phyloP scores from a whole-genome alignment of 2,888 invertebrate species.

The Pteria penguin region DNA sequence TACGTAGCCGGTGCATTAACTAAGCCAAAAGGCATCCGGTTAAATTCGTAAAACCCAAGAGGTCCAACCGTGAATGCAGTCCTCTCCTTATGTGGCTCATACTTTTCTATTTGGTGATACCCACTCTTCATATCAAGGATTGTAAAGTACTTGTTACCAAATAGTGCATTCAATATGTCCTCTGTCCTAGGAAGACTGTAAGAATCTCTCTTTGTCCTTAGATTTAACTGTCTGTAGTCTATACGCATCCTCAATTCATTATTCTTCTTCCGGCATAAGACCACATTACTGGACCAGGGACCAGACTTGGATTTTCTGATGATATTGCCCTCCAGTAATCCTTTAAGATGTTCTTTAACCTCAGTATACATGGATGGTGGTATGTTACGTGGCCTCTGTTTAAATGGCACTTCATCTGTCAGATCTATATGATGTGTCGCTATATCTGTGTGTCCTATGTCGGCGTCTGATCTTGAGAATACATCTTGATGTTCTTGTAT shows the following conservation, averaged over 20 bases:
- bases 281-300: slow-evolving; percentile 3
- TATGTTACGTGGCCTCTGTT: too few species aligned
- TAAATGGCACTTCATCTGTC: slow-evolving; percentile 5
- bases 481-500: too few species aligned
- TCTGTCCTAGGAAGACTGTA: slow-evolving; percentile 8
- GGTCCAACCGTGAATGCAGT: slow-evolving; percentile 26
- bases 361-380: too few species aligned
- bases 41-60: too few species aligned
- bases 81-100: slow-evolving; percentile 8
- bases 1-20: neutral
- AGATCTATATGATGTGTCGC: slow-evolving; percentile 6
- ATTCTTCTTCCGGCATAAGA: neutral
- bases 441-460: neutral
- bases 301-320: slow-evolving; percentile 4
- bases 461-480: neutral
- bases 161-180: slow-evolving; percentile 7
- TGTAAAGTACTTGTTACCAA: slow-evolving; percentile 5
- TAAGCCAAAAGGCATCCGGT: slow-evolving; percentile 12
- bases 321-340: neutral
- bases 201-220: too few species aligned
- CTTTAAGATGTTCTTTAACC: too few species aligned
- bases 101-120: slow-evolving; percentile 15
- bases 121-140: too few species aligned
- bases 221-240: slow-evolving; percentile 2
- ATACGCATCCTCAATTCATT: slow-evolving; percentile 8